phyloP scores from a whole-genome alignment of 2,113 vertebrate genomes.

The Lipotes vexillifer region DNA sequence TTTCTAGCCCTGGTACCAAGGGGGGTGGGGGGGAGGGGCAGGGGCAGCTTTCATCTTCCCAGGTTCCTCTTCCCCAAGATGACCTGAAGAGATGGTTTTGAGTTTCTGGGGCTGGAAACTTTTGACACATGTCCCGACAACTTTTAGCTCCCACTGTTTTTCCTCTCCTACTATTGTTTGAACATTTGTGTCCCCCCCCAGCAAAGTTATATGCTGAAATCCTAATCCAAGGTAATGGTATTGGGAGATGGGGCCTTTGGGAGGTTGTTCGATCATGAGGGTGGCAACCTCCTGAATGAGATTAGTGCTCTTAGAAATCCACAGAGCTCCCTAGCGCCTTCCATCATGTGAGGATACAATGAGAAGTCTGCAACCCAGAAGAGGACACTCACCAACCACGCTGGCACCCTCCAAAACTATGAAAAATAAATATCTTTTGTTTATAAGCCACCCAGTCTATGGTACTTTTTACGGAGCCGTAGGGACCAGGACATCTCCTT shows the following conservation, averaged over 20 bases:
- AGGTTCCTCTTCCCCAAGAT: neutral
- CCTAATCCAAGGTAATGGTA: neutral
- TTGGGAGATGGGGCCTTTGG: neutral
- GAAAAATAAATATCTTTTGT: neutral
- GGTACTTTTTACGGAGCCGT: neutral
- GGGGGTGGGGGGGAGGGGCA: too few relatives aligned
- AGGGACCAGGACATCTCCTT: neutral
- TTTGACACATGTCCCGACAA: neutral
- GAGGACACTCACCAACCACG: neutral
- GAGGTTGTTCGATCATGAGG: neutral
- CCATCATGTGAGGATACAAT: neutral
- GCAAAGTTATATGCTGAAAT: neutral
- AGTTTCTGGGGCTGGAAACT: neutral
- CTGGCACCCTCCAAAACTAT: neutral
- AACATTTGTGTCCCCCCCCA: neutral
- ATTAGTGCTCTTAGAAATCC: neutral
- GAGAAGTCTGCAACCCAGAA: neutral
- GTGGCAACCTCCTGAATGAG: neutral
- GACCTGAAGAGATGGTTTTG: neutral
- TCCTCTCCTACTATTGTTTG: too few relatives aligned
- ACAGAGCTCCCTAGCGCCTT: neutral
- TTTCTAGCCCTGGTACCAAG: neutral
- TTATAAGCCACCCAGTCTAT: neutral
- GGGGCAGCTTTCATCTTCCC: neutral
- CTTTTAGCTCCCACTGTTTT: neutral